Base-by-base conservation (phyloP, 2,888 invertebrate species). In the Tupiocoris notatus region DNA sequence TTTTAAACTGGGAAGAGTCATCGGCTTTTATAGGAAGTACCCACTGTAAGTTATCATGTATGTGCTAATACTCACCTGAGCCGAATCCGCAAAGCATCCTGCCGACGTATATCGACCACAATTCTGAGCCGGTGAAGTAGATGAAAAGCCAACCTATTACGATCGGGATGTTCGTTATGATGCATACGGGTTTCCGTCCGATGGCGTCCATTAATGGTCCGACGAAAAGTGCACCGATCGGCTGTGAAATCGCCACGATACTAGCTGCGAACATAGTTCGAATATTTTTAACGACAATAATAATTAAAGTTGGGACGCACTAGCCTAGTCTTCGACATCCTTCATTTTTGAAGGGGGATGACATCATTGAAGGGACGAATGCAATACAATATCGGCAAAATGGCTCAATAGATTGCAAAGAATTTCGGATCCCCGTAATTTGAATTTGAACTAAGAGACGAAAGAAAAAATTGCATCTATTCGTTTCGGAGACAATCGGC, bases 151-250 rank as follows among this genome's bases (percentile, higher is more conserved):
- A 89, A 16, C 86, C 84, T 56, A 85, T 77, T 21, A 85, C 81
- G 77, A 86, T 84, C 0, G 88, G 87, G 21, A 87, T 17, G 64
- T 85, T 85, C 1, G 86, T 83, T 0, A 85, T 25, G 7, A 87
- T 80, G 77, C 85, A 85, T 18, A 86, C 81, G 65, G 81, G 83
- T 81, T 85, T 87, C 16, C 89, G 83, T 0, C 89, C 89, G 80
- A 84, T 86, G 80, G 81, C 83, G 81, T 88, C 89, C 87, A 88
- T 88, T 65, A 88, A 79, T 0, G 86, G 86, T 7, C 88, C 89
- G 20, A 85, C 84, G 2, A 85, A 79, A 0, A 87, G 79, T 0
- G 88, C 85, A 20, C 88, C 88, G 25, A 87, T 79, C 0, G 88
- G 88, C 24, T 87, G 82, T 0, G 86, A 84, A 80, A 88, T 84